Evolutionary conservation across 2,888 invertebrate genomes (phyloP).

Genomic region (Platerodrilus igneus): DNA sequence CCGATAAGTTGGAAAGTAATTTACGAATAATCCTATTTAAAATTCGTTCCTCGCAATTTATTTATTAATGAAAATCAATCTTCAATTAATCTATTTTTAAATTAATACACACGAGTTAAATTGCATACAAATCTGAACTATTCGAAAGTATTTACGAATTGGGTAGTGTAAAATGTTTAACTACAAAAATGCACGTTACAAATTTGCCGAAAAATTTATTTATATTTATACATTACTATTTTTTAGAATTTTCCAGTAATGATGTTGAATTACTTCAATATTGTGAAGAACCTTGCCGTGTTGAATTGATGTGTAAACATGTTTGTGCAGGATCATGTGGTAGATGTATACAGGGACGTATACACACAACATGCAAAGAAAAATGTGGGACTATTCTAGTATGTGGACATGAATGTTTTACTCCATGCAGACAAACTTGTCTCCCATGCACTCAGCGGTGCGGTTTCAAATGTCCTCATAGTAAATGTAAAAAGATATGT

Average conservation of each 20-base stretch:
- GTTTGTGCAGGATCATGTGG: slow-evolving; percentile 54
- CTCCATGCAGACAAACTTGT: slow-evolving; percentile 55
- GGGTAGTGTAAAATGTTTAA: too few species aligned
- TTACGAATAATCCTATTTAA: too few species aligned
- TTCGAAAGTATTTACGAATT: too few species aligned
- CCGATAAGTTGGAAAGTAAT: too few species aligned
- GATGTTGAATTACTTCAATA: slow-evolving; percentile 37
- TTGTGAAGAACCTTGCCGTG: slow-evolving; percentile 50
- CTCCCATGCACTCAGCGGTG: slow-evolving; percentile 54
- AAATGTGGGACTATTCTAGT: slow-evolving; percentile 55
- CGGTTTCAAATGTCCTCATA: slow-evolving; percentile 52
- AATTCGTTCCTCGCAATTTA: too few species aligned
- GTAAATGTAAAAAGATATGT: slow-evolving; percentile 49
- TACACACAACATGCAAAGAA: slow-evolving; percentile 56
- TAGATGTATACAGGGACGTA: slow-evolving; percentile 54
- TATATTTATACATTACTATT: too few species aligned
- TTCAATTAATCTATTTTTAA: too few species aligned
- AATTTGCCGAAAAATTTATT: too few species aligned
- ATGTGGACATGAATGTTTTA: slow-evolving; percentile 60
- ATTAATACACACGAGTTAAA: too few species aligned
- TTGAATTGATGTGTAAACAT: slow-evolving; percentile 50
- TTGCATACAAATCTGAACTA: too few species aligned
- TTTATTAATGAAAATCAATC: too few species aligned
- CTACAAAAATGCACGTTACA: too few species aligned
- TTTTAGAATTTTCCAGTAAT: slow-evolving; percentile 7